Evolutionary conservation across 2,797 vertebrate genomes (phyloP), one percentile per base, ranked within the genome.

Genomic region (Sternotherus odoratus): DNA sequence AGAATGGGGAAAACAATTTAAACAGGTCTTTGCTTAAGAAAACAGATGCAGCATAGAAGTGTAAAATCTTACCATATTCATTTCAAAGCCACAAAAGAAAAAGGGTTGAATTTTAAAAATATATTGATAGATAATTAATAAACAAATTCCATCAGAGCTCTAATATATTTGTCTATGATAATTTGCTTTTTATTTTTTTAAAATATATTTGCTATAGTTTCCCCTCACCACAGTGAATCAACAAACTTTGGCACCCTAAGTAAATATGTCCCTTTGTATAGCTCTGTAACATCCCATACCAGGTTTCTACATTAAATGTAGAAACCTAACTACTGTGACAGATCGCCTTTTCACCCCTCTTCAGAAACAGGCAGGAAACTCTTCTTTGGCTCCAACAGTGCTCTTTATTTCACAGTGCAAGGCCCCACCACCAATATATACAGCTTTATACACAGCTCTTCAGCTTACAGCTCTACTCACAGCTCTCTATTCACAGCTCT

Each of bases 21-120:
- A 95, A 88, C 93, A 96, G 95, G 93, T 95, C 84, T 93, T 96
- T 93, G 78, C 94, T 88, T 95, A 91, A 95, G 93, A 94, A 96
- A 96, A 95, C 82, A 92, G 82, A 96, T 93, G 87, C 87, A 97
- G 57, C 75, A 92, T 79, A 87, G 93, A 93, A 96, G 92, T 94
- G 88, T 81, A 95, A 95, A 96, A 94, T 91, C 88, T 90, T 88
- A 77, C 36, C 89, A 57, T 50, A 10, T 16, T 91, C 1, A 0
- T 95, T 88, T 88, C 57, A 95, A 87, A 91, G 50, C 74, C 49
- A 83, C 86, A 91, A 89, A 75, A 6, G 87, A 84, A 66, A 54
- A 50, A 91, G 79, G 36, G 8, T 1, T 87, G 79, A 1, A 60
- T 17, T 79, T 93, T 94, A 87, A 85, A 91, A 48, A 57, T 5